These are phyloP conservation scores for Chondrilla cf. caribensis DNA, from an alignment of 37 sponge, comb jelly and placozoan genomes.

Conservation along the genomic window DNA sequence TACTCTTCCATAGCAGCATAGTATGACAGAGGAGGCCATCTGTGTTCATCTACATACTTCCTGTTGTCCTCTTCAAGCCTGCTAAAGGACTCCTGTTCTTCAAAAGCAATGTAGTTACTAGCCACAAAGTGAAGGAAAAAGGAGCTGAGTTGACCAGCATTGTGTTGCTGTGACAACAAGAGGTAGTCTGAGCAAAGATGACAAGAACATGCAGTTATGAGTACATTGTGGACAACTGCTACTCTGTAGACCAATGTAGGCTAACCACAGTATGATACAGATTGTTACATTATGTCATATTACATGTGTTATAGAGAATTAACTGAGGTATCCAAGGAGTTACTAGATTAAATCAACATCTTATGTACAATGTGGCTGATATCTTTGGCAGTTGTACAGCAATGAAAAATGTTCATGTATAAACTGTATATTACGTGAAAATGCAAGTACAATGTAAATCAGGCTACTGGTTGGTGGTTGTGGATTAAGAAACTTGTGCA, in stretches of 20 bases:
- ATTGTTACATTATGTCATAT: too few relatives aligned
- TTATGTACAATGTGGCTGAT: too few relatives aligned
- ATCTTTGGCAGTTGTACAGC: too few relatives aligned
- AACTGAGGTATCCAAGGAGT: not conserved
- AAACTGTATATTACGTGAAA: too few relatives aligned
- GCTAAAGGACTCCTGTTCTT: conserved; percentile 47
- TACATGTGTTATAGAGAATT: not conserved
- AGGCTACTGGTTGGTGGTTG: too few relatives aligned
- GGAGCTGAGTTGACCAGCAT: conserved; percentile 74
- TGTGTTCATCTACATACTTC: conserved; percentile 38
- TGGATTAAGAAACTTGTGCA: too few relatives aligned
- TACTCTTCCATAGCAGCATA: conserved; percentile 72
- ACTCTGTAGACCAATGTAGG: too few relatives aligned
- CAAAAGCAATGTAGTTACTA: conserved; percentile 70
- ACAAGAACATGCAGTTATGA: not conserved
- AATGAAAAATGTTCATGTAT: too few relatives aligned
- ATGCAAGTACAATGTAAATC: too few relatives aligned
- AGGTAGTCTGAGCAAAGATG: conserved; percentile 82
- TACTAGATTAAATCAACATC: too few relatives aligned
- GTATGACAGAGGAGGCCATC: conserved; percentile 86
- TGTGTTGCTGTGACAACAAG: conserved; percentile 69
- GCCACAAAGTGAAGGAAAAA: conserved; percentile 87
- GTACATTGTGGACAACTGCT: too few relatives aligned
- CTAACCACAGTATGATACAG: not conserved
- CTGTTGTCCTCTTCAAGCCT: conserved; percentile 33